Percentiles rank a stretch among this genome's conserved stretches.
Evolutionary conservation across 2,113 vertebrate species (phyloP).

Genomic region (Chrysochloris asiatica): DNA sequence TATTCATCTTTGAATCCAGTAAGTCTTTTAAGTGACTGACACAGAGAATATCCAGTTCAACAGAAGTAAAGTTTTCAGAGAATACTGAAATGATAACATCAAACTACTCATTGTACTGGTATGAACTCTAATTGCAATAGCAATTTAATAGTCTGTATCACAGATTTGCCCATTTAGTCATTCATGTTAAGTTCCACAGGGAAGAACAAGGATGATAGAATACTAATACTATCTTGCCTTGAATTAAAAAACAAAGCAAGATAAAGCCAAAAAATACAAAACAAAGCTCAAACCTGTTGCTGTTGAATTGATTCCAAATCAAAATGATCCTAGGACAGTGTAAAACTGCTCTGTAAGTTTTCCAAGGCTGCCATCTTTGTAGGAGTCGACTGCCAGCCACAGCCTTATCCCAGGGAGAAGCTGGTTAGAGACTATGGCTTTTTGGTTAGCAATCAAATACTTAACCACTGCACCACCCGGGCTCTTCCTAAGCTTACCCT

Average conservation of each 20-base stretch:
- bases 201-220: background rate
- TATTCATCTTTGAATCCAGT: background rate
- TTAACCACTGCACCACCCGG: background rate
- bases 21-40: background rate
- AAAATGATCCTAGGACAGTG: background rate
- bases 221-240: background rate
- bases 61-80: too few species aligned
- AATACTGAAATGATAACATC: accelerated
- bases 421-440: too few species aligned
- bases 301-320: background rate
- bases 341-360: background rate
- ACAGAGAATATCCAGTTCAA: background rate
- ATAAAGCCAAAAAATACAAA: background rate
- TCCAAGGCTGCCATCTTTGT: background rate
- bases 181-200: background rate
- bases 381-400: too few species aligned
- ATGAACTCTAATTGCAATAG: accelerated
- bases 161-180: background rate
- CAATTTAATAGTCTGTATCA: too few species aligned
- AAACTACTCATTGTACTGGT: accelerated
- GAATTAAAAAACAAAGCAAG: background rate
- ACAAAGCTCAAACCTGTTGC: background rate
- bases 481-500: background rate
- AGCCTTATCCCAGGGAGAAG: too few species aligned
- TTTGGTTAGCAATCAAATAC: background rate